Evolutionary conservation across 2,888 invertebrate genomes (phyloP).

Genomic region (Meganola albula): DNA sequence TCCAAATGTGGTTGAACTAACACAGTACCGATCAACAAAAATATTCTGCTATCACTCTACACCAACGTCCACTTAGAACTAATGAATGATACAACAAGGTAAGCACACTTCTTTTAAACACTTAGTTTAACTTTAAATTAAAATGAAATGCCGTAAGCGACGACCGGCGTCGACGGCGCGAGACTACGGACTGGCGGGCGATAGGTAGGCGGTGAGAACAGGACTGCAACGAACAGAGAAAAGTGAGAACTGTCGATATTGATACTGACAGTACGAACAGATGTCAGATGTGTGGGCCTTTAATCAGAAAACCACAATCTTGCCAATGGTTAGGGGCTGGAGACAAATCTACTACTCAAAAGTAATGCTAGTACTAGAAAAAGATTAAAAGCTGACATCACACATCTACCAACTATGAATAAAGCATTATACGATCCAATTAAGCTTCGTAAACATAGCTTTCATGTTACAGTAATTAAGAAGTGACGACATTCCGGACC

Average conservation of each 20-base stretch:
- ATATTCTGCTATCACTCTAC: conserved; percentile 29
- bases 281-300: conserved; percentile 30
- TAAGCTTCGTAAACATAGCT: too few relatives aligned
- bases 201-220: conserved; percentile 38
- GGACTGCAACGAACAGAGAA: conserved; percentile 12
- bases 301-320: too few relatives aligned
- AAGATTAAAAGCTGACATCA: too few relatives aligned
- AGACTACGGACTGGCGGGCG: conserved; percentile 49
- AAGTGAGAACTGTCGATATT: conserved; percentile 8
- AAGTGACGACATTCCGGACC: too few relatives aligned
- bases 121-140: conserved; percentile 21
- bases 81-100: conserved; percentile 8
- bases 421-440: too few relatives aligned
- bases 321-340: too few relatives aligned
- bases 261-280: conserved; percentile 13
- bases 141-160: conserved; percentile 28
- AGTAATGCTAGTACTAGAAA: too few relatives aligned
- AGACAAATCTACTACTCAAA: too few relatives aligned
- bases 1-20: conserved; percentile 21
- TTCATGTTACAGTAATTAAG: too few relatives aligned
- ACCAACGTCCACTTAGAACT: conserved; percentile 23
- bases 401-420: too few relatives aligned
- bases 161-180: conserved; percentile 45
- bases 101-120: conserved; percentile 34
- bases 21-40: conserved; percentile 16